phyloP scores from a whole-genome alignment of 2,113 vertebrate genomes.

The Riparia riparia region DNA sequence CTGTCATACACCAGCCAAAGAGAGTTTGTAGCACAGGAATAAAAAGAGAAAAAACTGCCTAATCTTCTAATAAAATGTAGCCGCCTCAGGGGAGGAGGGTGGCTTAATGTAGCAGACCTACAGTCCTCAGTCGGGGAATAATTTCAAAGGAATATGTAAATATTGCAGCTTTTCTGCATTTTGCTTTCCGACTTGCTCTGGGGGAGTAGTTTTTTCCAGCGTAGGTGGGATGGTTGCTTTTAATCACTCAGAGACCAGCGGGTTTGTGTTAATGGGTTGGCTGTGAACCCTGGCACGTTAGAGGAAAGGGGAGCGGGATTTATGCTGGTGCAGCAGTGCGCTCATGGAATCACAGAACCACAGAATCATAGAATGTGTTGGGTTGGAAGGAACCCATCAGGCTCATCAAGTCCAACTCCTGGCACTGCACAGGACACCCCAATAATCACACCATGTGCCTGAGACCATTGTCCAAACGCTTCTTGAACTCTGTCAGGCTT shows the following conservation, averaged over 20 bases:
- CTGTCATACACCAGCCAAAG: neutral
- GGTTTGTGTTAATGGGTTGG: neutral
- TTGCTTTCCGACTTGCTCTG: neutral
- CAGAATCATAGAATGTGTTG: neutral
- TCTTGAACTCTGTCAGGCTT: neutral
- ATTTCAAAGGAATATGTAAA: neutral
- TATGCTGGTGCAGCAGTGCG: accelerated
- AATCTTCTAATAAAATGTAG: neutral
- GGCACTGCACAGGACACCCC: neutral
- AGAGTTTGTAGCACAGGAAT: neutral
- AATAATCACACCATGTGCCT: too few relatives aligned
- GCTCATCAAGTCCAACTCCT: neutral
- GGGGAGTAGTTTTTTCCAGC: neutral
- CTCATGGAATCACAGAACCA: neutral
- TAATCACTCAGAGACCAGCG: neutral
- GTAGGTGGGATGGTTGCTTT: neutral
- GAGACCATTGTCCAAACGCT: neutral
- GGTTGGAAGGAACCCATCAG: neutral
- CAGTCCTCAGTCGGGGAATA: neutral
- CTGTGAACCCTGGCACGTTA: accelerated
- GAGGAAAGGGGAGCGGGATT: accelerated
- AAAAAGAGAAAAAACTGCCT: neutral
- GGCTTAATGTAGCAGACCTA: neutral
- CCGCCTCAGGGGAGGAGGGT: neutral
- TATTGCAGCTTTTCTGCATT: neutral